phyloP scores from a whole-genome alignment of 2,797 vertebrate species.

The Lerista edwardsae region DNA sequence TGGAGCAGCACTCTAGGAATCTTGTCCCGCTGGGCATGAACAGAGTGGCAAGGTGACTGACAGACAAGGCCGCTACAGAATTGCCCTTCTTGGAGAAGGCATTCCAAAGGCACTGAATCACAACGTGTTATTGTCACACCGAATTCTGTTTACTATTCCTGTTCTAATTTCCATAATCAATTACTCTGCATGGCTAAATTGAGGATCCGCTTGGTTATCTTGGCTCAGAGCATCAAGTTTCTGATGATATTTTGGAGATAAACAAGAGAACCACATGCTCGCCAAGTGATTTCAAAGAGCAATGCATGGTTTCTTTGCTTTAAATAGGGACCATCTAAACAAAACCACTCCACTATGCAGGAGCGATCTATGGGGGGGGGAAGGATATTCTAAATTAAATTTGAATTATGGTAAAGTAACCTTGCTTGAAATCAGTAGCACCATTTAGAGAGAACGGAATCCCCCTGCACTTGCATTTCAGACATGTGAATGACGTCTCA shows the following conservation, averaged over 20 bases:
- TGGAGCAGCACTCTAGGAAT: constrained; percentile 46
- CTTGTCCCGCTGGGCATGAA: constrained; percentile 48
- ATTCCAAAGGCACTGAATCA: neutral
- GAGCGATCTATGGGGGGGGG: too few species aligned
- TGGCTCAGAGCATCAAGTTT: neutral
- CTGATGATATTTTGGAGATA: neutral
- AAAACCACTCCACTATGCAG: neutral
- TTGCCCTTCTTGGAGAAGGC: constrained; percentile 32
- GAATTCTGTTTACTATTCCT: neutral
- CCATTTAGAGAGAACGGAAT: too few species aligned
- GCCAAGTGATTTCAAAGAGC: neutral
- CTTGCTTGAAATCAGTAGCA: too few species aligned
- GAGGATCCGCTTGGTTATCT: constrained; percentile 30
- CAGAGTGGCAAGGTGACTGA: constrained; percentile 60
- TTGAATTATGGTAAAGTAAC: too few species aligned
- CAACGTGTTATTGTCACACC: neutral
- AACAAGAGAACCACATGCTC: neutral
- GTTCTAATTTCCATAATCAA: constrained; percentile 36
- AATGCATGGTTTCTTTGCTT: neutral
- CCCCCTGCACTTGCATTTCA: too few species aligned
- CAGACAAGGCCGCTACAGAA: constrained; percentile 31
- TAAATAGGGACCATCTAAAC: neutral
- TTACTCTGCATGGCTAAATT: constrained; percentile 56
- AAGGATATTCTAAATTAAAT: too few species aligned
- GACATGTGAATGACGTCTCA: too few species aligned